phyloP scores from a whole-genome alignment of 2,797 vertebrate genomes.

The Siniperca scherzeri region DNA sequence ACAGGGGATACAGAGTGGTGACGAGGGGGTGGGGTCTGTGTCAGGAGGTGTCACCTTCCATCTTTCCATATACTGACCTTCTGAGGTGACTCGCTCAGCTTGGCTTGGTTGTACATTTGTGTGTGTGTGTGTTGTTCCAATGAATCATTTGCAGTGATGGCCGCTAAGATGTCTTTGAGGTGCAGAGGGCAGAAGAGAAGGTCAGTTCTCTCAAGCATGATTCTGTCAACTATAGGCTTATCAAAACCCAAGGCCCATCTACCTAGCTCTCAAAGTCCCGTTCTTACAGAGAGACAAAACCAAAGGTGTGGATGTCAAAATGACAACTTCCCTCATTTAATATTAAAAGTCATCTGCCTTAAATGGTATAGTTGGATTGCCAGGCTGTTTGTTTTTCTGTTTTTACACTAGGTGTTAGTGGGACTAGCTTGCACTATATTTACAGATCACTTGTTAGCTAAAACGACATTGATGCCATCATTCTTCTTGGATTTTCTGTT shows the following conservation, averaged over 20 bases:
- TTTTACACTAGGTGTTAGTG: not conserved
- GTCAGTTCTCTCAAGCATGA: constrained; percentile 61
- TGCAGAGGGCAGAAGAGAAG: constrained; percentile 53
- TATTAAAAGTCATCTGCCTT: not conserved
- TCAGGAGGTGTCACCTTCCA: constrained; percentile 74
- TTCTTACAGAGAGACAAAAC: not conserved
- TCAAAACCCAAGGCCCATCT: constrained; percentile 37
- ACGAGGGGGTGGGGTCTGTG: constrained; percentile 20
- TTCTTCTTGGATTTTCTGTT: not conserved
- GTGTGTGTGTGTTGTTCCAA: constrained; percentile 39
- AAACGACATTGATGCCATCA: not conserved
- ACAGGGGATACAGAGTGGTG: not conserved
- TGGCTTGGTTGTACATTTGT: constrained; percentile 7
- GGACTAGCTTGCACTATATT: not conserved
- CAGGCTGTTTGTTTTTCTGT: not conserved
- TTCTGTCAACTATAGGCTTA: constrained; percentile 60
- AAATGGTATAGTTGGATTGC: not conserved
- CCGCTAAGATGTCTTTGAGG: constrained; percentile 59
- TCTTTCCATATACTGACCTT: constrained; percentile 76
- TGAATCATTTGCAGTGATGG: constrained; percentile 62
- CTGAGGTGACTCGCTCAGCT: constrained; percentile 49
- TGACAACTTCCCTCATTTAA: not conserved
- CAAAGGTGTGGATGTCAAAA: not conserved
- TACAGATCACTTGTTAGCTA: not conserved
- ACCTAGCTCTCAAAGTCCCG: not conserved